These are phyloP conservation scores for Cathartes aura DNA, from an alignment of 2,113 vertebrate species.

Conservation along the genomic window DNA sequence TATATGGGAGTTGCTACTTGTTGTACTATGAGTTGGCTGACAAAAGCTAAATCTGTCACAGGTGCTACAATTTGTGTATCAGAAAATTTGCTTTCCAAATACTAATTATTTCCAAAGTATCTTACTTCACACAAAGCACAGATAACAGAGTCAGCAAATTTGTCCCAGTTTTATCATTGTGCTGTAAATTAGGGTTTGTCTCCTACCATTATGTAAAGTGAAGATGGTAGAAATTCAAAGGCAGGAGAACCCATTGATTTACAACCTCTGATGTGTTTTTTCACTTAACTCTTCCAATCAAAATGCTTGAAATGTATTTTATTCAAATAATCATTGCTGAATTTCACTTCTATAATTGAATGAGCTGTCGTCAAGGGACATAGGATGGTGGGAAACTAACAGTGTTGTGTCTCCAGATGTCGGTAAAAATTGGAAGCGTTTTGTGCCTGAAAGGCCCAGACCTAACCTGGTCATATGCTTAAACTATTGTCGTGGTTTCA, in stretches of 20 bases:
- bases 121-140: slow-evolving; percentile 51
- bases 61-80: slow-evolving; percentile 70
- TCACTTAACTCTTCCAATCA: background rate
- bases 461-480: background rate
- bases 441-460: background rate
- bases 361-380: background rate
- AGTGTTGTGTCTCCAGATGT: background rate
- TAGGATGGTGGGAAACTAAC: background rate
- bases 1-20: slow-evolving; percentile 60
- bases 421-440: background rate
- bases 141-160: slow-evolving; percentile 60
- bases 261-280: background rate
- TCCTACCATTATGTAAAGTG: background rate
- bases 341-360: background rate
- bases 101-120: slow-evolving; percentile 71
- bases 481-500: background rate
- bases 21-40: slow-evolving; percentile 44
- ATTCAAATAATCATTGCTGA: background rate
- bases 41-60: slow-evolving; percentile 70
- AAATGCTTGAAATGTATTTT: background rate
- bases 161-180: slow-evolving; percentile 47
- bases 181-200: slow-evolving; percentile 67
- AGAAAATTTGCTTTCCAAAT: slow-evolving; percentile 70
- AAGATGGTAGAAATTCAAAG: slow-evolving; percentile 42
- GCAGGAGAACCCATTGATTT: background rate